A percentile compares a stretch with the other conserved stretches of the same genome.
Conservation (phyloP, 2,888 invertebrate genomes). For the Pteria penguin region DNA sequence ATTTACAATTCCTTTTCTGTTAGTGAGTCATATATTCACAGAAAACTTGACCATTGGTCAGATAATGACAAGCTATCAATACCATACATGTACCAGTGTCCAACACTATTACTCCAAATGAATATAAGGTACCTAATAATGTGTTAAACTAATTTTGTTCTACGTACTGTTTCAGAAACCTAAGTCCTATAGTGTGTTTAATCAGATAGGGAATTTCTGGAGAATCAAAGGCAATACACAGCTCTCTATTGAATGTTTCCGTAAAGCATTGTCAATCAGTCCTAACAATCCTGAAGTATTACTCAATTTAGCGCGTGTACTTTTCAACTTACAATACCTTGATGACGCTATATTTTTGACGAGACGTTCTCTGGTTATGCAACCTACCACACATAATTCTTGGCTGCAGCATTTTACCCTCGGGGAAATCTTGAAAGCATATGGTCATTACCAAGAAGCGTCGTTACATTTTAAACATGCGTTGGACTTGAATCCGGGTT, state of each 20-base stretch:
- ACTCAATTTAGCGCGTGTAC: constrained; percentile 90
- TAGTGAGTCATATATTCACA: no score
- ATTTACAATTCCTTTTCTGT: no score
- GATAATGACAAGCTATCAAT: no score
- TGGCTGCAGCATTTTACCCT: constrained; percentile 96
- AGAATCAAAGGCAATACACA: constrained; percentile 92
- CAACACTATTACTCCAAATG: no score
- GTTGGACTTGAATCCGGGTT: constrained; percentile 90
- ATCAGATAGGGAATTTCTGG: constrained; percentile 95
- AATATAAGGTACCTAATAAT: no score
- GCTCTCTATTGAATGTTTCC: constrained; percentile 93
- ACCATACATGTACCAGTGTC: no score
- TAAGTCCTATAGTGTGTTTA: constrained; percentile 90
- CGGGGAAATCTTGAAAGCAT: constrained; percentile 94
- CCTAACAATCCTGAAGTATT: constrained; percentile 93
- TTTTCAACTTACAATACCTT: constrained; percentile 91
- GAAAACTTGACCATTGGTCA: no score
- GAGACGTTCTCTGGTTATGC: constrained; percentile 89
- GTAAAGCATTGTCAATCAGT: constrained; percentile 89
- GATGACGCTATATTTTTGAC: constrained; percentile 94
- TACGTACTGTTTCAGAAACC: constrained; percentile 78
- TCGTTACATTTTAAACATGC: constrained; percentile 90
- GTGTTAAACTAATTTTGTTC: no score
- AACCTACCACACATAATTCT: constrained; percentile 88
- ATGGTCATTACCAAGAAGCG: constrained; percentile 93